phyloP scores from a whole-genome alignment of 1,140 invertebrate species.

The Aphidius ervi region DNA sequence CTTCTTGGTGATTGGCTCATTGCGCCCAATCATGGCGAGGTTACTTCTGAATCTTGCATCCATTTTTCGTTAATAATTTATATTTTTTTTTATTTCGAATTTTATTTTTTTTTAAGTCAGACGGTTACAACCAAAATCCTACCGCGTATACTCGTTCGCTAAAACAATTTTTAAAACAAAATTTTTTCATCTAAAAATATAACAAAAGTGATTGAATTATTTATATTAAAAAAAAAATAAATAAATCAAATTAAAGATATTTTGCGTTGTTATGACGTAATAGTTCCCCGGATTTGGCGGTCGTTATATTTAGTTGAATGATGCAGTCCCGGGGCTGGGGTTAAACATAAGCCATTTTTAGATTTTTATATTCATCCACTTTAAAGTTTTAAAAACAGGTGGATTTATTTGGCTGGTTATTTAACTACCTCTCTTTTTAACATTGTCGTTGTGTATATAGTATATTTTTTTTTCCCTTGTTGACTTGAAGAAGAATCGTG shows the following conservation, averaged over 20 bases:
- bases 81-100: conserved; percentile 5
- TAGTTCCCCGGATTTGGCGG: conserved; percentile 44
- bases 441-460: background rate
- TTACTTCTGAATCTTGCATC: conserved; percentile 84
- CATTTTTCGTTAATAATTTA: conserved; percentile 56
- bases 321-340: conserved; percentile 37
- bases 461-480: conserved; percentile 6
- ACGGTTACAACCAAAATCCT: conserved; percentile 14
- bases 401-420: conserved; percentile 18
- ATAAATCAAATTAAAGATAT: too few relatives aligned
- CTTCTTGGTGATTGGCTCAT: conserved; percentile 85
- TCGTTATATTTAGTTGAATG: conserved; percentile 43
- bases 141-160: conserved; percentile 62
- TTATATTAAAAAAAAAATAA: background rate
- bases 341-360: conserved; percentile 43
- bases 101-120: conserved; percentile 4
- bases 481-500: conserved; percentile 15
- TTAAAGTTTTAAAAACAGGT: conserved; percentile 43
- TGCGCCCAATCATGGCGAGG: conserved; percentile 87
- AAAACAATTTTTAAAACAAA: conserved; percentile 43
- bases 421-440: too few relatives aligned
- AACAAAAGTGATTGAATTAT: background rate
- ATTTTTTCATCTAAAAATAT: background rate
- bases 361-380: conserved; percentile 13
- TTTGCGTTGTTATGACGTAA: conserved; percentile 32